Base-by-base conservation (phyloP, 2,797 vertebrate species). In the Pipistrellus pygmaeus region DNA sequence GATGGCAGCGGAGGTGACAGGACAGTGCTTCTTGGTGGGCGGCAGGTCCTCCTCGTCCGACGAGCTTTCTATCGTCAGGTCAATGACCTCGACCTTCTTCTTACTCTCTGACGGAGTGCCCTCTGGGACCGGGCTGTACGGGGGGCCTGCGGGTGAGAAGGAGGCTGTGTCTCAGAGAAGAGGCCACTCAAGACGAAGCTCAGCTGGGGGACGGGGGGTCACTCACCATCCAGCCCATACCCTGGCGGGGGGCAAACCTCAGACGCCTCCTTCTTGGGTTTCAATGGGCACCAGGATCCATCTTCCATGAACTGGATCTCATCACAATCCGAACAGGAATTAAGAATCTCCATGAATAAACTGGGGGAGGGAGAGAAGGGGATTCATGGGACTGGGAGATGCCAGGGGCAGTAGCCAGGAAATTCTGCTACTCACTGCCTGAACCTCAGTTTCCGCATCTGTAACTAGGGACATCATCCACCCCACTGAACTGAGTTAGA, bases 221-320 rank as follows among this genome's bases (percentile, higher is more conserved):
- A 91, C 94, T 95, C 91, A 98, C 98, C 97, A 86, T 98, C 98
- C 64, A 98, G 96, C 60, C 97, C 96, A 97, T 98, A 98, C 0
- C 97, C 93, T 30, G 98, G 55, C 0, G 98, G 27, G 96, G 97
- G 98, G 97, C 98, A 98, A 90, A 98, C 77, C 93, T 98, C 98
- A 96, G 96, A 98, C 51, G 98, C 98, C 96, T 98, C 98, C 95
- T 98, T 98, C 94, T 98, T 98, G 14, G 98, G 98, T 93, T 97
- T 98, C 98, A 98, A 98, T n/a, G 98, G 98, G 69, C 98, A 98
- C 98, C 98, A 98, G 91, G 98, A 98, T 30, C 98, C 98, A 0
- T 98, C 98, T 88, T 98, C 98, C 98, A 98, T 98, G 96, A 98
- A 98, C 94, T 98, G 98, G 10, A 98, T 98, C 97, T 98, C 98